These are phyloP conservation scores for Lithophane ornitopus DNA, from an alignment of 2,888 invertebrate genomes.

Conservation along the genomic window DNA sequence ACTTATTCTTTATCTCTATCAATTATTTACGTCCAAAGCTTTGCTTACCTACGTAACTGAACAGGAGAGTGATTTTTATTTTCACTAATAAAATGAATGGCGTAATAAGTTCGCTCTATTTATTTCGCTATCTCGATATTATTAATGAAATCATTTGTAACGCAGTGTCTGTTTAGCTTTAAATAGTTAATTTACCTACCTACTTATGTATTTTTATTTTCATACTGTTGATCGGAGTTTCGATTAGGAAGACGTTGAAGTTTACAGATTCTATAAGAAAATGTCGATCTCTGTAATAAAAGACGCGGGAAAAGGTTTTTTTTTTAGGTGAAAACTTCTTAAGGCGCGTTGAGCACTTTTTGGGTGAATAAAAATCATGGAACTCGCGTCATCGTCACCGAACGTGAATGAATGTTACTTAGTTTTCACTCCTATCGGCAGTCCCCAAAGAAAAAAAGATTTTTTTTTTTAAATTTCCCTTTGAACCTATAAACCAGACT, in stretches of 20 bases:
- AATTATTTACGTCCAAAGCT: neutral
- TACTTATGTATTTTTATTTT: neutral
- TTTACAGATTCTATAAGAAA: neutral
- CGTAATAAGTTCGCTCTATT: neutral
- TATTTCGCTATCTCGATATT: neutral
- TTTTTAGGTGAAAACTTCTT: too few species aligned
- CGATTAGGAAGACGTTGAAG: neutral
- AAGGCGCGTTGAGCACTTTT: too few species aligned
- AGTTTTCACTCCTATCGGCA: too few species aligned
- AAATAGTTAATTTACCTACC: neutral
- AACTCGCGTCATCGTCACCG: too few species aligned
- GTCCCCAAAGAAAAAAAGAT: too few species aligned
- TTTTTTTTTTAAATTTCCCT: neutral
- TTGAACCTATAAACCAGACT: neutral
- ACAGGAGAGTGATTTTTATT: neutral
- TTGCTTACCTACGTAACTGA: neutral
- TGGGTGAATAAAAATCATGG: too few species aligned
- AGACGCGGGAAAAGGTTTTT: neutral
- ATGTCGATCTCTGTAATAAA: neutral
- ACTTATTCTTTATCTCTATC: too few species aligned
- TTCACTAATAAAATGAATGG: neutral
- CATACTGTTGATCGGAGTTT: neutral
- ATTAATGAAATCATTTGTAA: neutral
- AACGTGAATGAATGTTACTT: too few species aligned
- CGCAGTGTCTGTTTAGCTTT: neutral